These are phyloP conservation scores for Galaxea fascicularis DNA, from an alignment of 92 coral and sea anemone genomes.

Conservation along the genomic window DNA sequence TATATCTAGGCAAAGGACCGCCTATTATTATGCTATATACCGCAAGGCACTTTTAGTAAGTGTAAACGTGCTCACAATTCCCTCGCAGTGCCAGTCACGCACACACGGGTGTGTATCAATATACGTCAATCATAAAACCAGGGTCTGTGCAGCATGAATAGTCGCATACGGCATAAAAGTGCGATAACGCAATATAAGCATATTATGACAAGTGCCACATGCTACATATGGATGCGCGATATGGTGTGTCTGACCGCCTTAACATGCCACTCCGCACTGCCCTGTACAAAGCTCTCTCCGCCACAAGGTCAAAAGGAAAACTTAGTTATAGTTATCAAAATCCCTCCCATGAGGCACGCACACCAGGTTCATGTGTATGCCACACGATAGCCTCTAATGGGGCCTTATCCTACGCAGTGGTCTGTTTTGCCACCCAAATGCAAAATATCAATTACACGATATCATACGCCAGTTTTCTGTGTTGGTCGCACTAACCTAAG, in stretches of 20 bases:
- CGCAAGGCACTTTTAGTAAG: not conserved
- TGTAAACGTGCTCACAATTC: not conserved
- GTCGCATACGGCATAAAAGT: no score
- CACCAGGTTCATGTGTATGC: not conserved
- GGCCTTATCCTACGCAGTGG: not conserved
- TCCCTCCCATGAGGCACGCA: not conserved
- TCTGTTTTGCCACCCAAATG: not conserved
- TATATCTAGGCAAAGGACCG: not conserved
- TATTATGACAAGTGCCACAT: no score
- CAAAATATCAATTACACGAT: not conserved
- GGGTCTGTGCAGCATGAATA: no score
- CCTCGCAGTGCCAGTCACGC: not conserved
- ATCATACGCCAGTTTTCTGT: not conserved
- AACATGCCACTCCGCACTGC: no score
- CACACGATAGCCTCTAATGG: not conserved
- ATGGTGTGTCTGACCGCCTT: no score
- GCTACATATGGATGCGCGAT: no score
- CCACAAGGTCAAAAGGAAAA: no score
- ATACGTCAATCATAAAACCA: no score
- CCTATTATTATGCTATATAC: not conserved
- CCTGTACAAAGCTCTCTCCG: no score
- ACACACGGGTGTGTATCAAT: no score
- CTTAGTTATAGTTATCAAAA: no score
- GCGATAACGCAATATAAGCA: no score
- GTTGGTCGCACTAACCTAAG: not conserved